phyloP scores from a whole-genome alignment of 2,888 invertebrate species.

The Trichogramma dendrolimi region DNA sequence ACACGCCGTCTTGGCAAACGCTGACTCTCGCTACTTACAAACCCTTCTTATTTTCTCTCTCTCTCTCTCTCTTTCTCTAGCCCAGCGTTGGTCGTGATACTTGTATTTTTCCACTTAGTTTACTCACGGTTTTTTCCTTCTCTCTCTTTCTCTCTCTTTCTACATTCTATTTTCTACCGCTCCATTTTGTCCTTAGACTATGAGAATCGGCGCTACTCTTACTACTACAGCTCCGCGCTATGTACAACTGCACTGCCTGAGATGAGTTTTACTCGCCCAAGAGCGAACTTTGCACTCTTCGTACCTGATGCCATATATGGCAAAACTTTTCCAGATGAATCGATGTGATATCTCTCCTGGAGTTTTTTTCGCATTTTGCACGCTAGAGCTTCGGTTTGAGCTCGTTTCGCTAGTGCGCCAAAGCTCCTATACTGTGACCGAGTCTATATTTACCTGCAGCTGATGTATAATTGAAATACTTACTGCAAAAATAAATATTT shows the following conservation, averaged over 20 bases:
- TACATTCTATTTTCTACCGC: too few relatives aligned
- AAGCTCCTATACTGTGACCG: constrained; percentile 17
- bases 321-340: constrained; percentile 34
- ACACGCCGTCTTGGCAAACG: not conserved
- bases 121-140: too few relatives aligned
- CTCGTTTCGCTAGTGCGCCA: too few relatives aligned
- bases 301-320: constrained; percentile 29
- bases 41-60: constrained; percentile 6
- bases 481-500: constrained; percentile 14
- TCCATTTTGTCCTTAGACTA: too few relatives aligned
- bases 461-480: constrained; percentile 21
- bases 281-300: constrained; percentile 36
- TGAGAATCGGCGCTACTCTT: too few relatives aligned
- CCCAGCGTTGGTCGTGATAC: too few relatives aligned
- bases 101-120: too few relatives aligned
- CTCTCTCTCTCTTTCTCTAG: constrained; percentile 5
- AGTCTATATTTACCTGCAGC: not conserved
- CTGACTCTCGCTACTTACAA: constrained; percentile 14
- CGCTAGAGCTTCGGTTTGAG: too few relatives aligned
- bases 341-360: constrained; percentile 19
- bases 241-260: too few relatives aligned
- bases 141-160: too few relatives aligned
- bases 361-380: too few relatives aligned
- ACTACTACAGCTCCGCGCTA: too few relatives aligned
- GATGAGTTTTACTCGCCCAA: not conserved